These are phyloP conservation scores for Crotophaga sulcirostris DNA, from an alignment of 2,113 vertebrate genomes.

Conservation along the genomic window DNA sequence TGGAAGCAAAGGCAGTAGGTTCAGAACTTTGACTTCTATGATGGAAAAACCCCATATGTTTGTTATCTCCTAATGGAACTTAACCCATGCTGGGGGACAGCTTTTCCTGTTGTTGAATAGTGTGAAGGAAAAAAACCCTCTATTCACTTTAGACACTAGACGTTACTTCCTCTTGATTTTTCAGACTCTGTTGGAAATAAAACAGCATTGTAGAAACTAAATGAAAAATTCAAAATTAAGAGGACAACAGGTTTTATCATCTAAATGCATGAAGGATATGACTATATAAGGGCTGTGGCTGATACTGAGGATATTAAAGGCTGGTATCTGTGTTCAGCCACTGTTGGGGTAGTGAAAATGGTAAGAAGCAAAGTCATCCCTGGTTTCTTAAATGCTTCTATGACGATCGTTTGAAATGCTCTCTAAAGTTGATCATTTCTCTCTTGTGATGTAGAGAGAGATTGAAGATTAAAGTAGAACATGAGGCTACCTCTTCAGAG, in stretches of 20 bases:
- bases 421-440: accelerated
- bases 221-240: not conserved
- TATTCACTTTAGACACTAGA: not conserved
- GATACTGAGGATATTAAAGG: not conserved
- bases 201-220: not conserved
- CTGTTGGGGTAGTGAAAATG: not conserved
- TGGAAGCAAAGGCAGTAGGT: not conserved
- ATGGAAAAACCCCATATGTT: not conserved
- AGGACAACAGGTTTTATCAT: not conserved
- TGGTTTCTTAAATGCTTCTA: not conserved
- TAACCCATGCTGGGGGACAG: not conserved
- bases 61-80: not conserved
- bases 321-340: not conserved
- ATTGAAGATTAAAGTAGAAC: not conserved
- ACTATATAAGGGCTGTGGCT: not conserved
- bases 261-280: not conserved
- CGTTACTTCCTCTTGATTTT: not conserved
- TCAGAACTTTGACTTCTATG: not conserved
- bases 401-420: not conserved
- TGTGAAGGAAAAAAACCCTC: not conserved
- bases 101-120: not conserved
- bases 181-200: not conserved
- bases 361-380: not conserved
- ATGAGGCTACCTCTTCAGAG: not conserved
- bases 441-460: not conserved